Evolutionary conservation across 2,888 invertebrate species (phyloP), one percentile per base, ranked within the genome.

Genomic region (Xylota sylvarum): DNA sequence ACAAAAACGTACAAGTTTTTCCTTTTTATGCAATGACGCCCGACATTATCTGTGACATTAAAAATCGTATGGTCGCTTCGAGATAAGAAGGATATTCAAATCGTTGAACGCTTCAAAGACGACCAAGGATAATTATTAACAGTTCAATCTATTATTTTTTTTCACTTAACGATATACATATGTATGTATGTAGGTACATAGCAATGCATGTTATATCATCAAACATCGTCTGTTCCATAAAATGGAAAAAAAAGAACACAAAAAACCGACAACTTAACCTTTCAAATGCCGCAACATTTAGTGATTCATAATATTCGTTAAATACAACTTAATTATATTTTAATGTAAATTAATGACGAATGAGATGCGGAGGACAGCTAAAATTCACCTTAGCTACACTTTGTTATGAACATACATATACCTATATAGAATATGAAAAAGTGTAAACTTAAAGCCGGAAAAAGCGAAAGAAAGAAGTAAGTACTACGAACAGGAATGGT

Each of bases 321-420:
- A 70, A 70, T 70, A 17, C 40, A 40, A 12, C 70, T 70, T 90
- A 91, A 91, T 91, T 91, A 89, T 89, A 88, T 90, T 91, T 91
- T 91, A 90, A 91, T 91, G 90, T 90, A 89, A 90, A 91, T 91
- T 90, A 90, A 91, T 91, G 91, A 90, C 88, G 19, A 46, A 17
- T 58, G 32, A 19, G 48, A 50, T 48, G 10, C 17, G 48, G 32
- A 48, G 35, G 65, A 27, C 48, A 64, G 64, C 23, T 30, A 12
- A 14, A 64, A 64, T 64, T 46, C 48, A 46, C 27, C 12, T 32
- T 17, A 32, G 12, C 32, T 14, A 9, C 46, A 40, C 32, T 32
- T 2, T 14, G 65, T n/a, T 43, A 27, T 5, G 10, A 32, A 46
- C 0, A 23, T 12, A 48, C n/a, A n/a, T n/a, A n/a, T n/a, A n/a